Percentiles rank a stretch among this genome's conserved stretches.
Evolutionary conservation across 2,113 vertebrate genomes (phyloP).

Genomic region (Thryonomys swinderianus): DNA sequence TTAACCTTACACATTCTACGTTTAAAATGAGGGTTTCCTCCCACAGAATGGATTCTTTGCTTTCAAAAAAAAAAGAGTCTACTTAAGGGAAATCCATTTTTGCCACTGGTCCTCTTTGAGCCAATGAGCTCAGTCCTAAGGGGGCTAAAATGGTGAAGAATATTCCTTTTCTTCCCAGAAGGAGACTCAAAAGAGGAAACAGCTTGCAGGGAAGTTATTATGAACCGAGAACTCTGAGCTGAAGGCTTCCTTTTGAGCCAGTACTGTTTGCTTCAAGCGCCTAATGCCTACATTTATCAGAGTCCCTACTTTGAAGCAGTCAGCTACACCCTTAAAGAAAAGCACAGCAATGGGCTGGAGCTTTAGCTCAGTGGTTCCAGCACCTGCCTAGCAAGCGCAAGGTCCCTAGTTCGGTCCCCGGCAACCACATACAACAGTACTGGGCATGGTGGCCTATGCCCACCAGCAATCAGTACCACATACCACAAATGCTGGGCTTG

Average conservation of each 20-base stretch:
- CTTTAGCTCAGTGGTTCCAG: too few species aligned
- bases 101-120: not conserved
- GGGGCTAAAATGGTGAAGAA: conserved; percentile 25
- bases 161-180: conserved; percentile 3
- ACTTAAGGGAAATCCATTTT: conserved; percentile 48
- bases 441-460: too few species aligned
- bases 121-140: conserved; percentile 35
- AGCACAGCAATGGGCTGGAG: too few species aligned
- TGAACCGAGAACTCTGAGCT: conserved; percentile 17
- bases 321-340: conserved; percentile 39
- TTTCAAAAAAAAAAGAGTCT: conserved; percentile 27
- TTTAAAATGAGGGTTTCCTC: not conserved
- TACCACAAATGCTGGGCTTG: too few species aligned
- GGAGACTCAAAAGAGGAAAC: not conserved
- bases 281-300: not conserved
- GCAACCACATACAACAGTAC: too few species aligned
- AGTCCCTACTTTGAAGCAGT: conserved; percentile 10
- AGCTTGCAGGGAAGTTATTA: conserved; percentile 4
- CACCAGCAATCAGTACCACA: too few species aligned
- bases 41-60: conserved; percentile 5
- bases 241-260: not conserved
- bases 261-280: conserved; percentile 53
- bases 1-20: conserved; percentile 60
- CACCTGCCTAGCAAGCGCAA: too few species aligned
- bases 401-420: too few species aligned